Base-by-base conservation (phyloP, 2,888 invertebrate genomes). In the Spilosoma lubricipeda region DNA sequence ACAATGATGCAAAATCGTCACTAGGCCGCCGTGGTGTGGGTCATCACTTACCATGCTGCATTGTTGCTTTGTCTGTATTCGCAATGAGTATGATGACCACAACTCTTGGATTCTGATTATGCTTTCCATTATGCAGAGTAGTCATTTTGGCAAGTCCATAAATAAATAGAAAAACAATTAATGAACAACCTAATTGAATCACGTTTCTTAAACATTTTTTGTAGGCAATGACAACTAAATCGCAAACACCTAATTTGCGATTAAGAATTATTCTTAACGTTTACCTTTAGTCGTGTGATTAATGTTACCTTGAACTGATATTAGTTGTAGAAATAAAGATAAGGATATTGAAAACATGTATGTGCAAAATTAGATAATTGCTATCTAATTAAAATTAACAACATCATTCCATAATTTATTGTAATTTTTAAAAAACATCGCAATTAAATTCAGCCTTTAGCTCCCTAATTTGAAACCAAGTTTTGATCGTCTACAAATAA, bases 241-340 rank as follows among this genome's bases (percentile, higher is more conserved):
- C 65, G 48, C 64, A 11, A 69, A 69, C 15, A 39, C 11, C 11
- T 39, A 13, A 42, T 42, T 42, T 42, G 42, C 42, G 42, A 42
- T 42, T 11, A 15, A 15, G 45, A 45, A 45, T 45, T 45, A 45
- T 69, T 69, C 69, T 69, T 39, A 69, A 73, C 39, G 45, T 69
- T 72, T 74, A 27, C 48, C 63, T 73, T 72, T 48, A n/a, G 8
- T 30, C 18, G 9, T 75, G 80, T 77, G 67, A 68, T 67, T 73
- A 82, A 72, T 72, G 66, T 75, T 71, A 81, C 82, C 83, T 83
- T 85, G 77, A 85, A 79, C 74, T 71, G 76, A 74, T 83, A 83
- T 68, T 36, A 67, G n/a, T 42, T 20, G 63, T 64, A 64, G n/a
- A 52, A 56, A 45, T 11, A n/a, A 18, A 68, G 70, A 70, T 70